Percentiles rank a stretch among this genome's conserved stretches.
Evolutionary conservation across 2,113 vertebrate species (phyloP).

Genomic region (Vulpes ferrilata): DNA sequence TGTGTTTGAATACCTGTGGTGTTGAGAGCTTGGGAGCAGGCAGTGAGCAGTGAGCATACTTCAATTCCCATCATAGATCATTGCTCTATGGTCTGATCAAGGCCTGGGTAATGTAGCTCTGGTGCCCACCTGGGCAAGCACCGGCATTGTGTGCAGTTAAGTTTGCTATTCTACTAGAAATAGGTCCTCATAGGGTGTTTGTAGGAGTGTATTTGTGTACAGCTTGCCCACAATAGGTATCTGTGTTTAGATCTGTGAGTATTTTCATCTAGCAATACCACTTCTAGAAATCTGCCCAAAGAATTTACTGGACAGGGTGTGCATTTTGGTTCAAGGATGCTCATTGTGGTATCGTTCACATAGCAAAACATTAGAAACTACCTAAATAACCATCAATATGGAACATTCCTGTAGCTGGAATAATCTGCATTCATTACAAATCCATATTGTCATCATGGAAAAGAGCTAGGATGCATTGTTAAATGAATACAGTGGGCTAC

Average conservation of each 20-base stretch:
- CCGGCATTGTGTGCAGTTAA: not conserved
- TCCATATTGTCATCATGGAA: not conserved
- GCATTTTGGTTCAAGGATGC: not conserved
- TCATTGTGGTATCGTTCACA: not conserved
- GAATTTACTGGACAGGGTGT: not conserved
- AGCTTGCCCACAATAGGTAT: not conserved
- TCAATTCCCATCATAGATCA: not conserved
- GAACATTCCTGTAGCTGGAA: not conserved
- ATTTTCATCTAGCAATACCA: not conserved
- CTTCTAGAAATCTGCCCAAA: slow-evolving; percentile 23
- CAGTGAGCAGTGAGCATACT: not conserved
- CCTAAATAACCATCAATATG: not conserved
- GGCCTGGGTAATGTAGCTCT: not conserved
- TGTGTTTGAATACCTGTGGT: not conserved
- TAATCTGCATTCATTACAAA: not conserved
- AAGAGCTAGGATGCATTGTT: not conserved
- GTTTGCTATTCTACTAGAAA: not conserved
- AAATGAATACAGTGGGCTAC: slow-evolving; percentile 16
- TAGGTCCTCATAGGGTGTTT: not conserved
- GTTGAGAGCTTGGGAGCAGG: not conserved
- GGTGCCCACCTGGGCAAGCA: not conserved
- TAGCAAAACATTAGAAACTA: not conserved
- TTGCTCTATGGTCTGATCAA: not conserved
- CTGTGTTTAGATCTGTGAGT: not conserved
- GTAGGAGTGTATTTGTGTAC: not conserved